These are phyloP conservation scores for Charadrius vociferus DNA, from an alignment of 2,113 vertebrate species.

Conservation along the genomic window DNA sequence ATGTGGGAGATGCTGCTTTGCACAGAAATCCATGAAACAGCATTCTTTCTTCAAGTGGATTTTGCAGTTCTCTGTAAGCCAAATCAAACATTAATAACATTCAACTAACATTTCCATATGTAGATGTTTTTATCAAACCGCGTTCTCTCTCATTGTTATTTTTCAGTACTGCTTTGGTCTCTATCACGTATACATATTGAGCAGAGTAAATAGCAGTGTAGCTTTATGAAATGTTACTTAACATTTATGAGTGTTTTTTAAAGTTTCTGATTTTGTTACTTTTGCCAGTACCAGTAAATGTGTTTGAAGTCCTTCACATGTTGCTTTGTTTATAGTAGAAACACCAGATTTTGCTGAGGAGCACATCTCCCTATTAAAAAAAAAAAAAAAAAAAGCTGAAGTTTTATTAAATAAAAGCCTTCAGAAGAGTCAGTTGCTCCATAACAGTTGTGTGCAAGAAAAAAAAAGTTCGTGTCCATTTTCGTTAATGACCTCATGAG, in stretches of 20 bases:
- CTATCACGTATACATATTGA: background rate
- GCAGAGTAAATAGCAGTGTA: constrained; percentile 15
- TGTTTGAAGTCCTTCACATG: constrained; percentile 58
- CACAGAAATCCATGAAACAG: background rate
- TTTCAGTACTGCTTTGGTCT: constrained; percentile 3
- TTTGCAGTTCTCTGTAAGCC: background rate
- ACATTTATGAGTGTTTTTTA: constrained; percentile 42
- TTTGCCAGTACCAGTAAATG: constrained; percentile 55
- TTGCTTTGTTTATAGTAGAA: constrained; percentile 50
- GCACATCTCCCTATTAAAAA: constrained; percentile 47
- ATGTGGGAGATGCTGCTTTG: background rate
- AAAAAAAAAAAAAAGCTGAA: constrained; percentile 25
- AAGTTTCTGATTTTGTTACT: constrained; percentile 35
- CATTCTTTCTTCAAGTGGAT: background rate
- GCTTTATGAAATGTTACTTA: constrained; percentile 52
- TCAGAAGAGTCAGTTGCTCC: constrained; percentile 67
- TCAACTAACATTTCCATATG: constrained; percentile 26
- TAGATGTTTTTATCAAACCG: constrained; percentile 36
- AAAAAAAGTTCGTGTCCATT: constrained; percentile 72
- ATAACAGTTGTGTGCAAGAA: constrained; percentile 57
- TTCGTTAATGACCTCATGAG: constrained; percentile 80
- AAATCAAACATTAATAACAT: constrained; percentile 43
- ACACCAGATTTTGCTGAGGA: constrained; percentile 57
- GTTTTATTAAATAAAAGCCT: constrained; percentile 60
- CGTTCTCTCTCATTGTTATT: constrained; percentile 10